These are phyloP conservation scores for Acanthiza pusilla DNA, from an alignment of 2,797 vertebrate genomes.

Conservation along the genomic window DNA sequence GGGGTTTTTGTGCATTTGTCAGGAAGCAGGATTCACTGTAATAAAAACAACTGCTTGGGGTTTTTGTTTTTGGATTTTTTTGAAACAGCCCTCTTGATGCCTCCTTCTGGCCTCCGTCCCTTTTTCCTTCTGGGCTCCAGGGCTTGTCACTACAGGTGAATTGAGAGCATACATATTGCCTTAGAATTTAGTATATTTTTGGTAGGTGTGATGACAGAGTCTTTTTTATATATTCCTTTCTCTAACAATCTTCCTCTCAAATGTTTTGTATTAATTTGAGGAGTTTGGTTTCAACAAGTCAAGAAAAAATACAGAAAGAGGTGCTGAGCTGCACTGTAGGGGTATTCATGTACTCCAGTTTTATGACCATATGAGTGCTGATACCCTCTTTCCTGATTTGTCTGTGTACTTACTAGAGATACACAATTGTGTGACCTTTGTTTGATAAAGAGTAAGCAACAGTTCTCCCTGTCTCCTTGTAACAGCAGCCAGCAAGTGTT, in stretches of 20 bases:
- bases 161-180: background rate
- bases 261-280: background rate
- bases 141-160: background rate
- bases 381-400: background rate
- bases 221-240: background rate
- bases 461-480: background rate
- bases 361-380: background rate
- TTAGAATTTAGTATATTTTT: background rate
- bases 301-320: background rate
- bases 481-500: background rate
- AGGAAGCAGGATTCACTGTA: background rate
- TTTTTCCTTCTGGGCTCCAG: background rate
- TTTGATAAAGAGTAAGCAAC: background rate
- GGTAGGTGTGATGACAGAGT: background rate
- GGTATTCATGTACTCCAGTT: background rate
- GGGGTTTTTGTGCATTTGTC: background rate
- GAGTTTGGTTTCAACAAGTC: background rate
- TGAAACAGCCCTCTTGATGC: background rate
- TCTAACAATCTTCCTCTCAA: background rate
- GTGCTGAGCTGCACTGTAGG: fast-evolving
- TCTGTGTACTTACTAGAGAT: background rate
- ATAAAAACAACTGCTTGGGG: background rate
- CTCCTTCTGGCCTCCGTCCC: fast-evolving
- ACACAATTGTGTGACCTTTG: background rate
- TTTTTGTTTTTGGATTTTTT: background rate